Base-by-base conservation (phyloP, 2,797 vertebrate species). In the Prunella strophiata region DNA sequence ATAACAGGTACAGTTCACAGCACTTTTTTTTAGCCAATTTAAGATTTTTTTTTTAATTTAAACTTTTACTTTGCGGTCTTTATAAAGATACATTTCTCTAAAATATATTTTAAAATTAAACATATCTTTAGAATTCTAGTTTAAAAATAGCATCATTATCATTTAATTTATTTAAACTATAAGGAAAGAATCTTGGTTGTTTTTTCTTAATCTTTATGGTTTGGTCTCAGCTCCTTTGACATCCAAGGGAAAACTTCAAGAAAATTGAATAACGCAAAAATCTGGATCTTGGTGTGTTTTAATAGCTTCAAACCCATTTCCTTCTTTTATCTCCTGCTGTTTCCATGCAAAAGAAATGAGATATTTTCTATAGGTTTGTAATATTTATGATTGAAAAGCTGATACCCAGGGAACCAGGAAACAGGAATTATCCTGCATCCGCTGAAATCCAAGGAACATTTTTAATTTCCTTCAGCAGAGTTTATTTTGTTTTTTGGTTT, bases 1-100 rank as follows among this genome's bases (percentile, higher is more conserved):
- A 99, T 95, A 99, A 99, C 98, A 99, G 99, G 99, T 99, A 98
- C 43, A 81, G 34, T 61, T 52, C 93, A 50, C n/a, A 27, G 70
- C 12, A 50, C 7, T 79, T 51, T 20, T 20, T 36, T 61, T 32
- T 17, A 43, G 32, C 38, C 27, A 26, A 32, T 36, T 61, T 11
- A 34, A 36, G 20, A 26, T 25, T 40, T 34, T 57, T 20, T 42
- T 48, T 25, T 10, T 10, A 10, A 38, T 45, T 25, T 27, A 13
- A 85, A 17, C 10, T n/a, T 5, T 38, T 59, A 8, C 14, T 43
- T 54, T 47, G 22, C 80, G 15, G 13, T 25, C 11, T 73, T 70
- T 63, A 21, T 23, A 34, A 74, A 86, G 50, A 59, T 22, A 4
- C 0, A 1, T 51, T 67, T 57, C 20, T 47, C 5, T 20, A 32